Percentiles rank a stretch among this genome's conserved stretches.
These are phyloP conservation scores for Xanthorhoe spadicearia DNA, from an alignment of 2,888 invertebrate genomes.

Conservation along the genomic window DNA sequence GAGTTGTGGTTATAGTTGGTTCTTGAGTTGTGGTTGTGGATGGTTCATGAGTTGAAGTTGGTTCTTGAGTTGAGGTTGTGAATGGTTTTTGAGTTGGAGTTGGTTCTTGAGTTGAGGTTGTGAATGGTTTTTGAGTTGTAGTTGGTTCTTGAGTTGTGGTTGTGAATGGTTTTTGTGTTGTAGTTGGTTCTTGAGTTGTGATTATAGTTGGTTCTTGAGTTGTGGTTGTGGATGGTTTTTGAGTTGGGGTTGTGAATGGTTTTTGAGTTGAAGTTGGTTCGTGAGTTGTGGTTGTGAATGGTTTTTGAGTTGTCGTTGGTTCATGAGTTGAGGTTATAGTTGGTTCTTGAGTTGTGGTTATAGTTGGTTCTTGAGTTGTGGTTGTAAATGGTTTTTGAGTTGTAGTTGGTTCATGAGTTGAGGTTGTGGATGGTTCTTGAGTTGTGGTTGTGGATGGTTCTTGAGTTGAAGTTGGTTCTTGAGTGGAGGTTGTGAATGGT, in stretches of 20 bases:
- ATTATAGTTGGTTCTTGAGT: no score
- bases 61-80: slow-evolving; percentile 22
- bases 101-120: background rate
- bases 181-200: no score
- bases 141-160: no score
- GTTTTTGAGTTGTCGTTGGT: slow-evolving; percentile 2
- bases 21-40: slow-evolving; percentile 16
- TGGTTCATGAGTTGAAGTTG: background rate
- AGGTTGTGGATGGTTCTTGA: background rate
- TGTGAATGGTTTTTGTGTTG: no score
- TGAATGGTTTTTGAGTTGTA: no score
- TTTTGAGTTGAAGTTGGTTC: background rate
- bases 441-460: background rate
- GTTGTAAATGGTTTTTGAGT: background rate
- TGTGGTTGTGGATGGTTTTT: no score
- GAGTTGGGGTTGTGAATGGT: background rate
- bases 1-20: background rate
- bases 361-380: background rate
- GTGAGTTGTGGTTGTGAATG: slow-evolving; percentile 3
- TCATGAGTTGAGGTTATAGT: background rate
- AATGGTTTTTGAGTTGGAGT: slow-evolving; percentile 2
- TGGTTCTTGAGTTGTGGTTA: background rate
- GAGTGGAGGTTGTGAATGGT: background rate
- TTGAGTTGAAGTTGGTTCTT: background rate
- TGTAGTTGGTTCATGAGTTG: background rate